Conservation (phyloP, 2,888 invertebrate species). For the Dolichomitus sp. region DNA sequence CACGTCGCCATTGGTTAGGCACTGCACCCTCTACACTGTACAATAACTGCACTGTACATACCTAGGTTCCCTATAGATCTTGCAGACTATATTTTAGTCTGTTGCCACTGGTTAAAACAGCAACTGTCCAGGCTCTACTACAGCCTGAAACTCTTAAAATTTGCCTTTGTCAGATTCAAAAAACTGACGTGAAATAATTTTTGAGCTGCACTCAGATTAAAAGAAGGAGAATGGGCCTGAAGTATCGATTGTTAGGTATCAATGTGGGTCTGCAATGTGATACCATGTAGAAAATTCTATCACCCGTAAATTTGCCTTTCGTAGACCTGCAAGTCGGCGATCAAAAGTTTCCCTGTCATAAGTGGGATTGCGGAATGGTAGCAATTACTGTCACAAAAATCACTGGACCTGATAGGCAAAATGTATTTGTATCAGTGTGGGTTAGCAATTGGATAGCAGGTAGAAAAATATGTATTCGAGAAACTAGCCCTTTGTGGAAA, state of each 20-base stretch:
- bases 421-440: too few species aligned
- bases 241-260: not conserved
- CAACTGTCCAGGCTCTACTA: not conserved
- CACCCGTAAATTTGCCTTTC: too few species aligned
- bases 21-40: slow-evolving; percentile 39
- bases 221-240: not conserved
- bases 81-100: slow-evolving; percentile 22
- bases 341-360: too few species aligned
- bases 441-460: too few species aligned
- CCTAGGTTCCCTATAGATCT: slow-evolving; percentile 5
- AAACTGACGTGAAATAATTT: not conserved
- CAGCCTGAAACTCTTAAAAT: not conserved
- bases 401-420: too few species aligned
- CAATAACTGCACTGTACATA: slow-evolving; percentile 52
- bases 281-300: too few species aligned
- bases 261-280: too few species aligned
- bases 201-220: not conserved
- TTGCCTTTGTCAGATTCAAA: not conserved
- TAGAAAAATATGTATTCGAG: too few species aligned
- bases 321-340: too few species aligned
- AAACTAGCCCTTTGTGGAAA: too few species aligned
- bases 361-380: too few species aligned
- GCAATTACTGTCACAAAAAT: too few species aligned
- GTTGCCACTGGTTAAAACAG: not conserved
- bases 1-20: slow-evolving; percentile 38